Base-by-base conservation (phyloP, 2,113 vertebrate species). In the Cyprinodon tularosa region DNA sequence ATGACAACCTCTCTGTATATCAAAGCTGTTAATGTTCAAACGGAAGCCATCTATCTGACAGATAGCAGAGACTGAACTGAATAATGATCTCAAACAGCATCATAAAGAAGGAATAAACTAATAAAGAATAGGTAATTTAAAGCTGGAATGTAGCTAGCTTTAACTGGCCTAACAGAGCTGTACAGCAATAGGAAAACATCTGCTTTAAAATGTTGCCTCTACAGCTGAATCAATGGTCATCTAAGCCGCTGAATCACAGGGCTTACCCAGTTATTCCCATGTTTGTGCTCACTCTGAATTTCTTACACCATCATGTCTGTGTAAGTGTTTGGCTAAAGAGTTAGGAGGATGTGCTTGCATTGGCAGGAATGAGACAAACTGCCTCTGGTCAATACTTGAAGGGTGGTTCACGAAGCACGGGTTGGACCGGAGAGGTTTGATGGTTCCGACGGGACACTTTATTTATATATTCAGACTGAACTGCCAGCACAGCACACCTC, bases 281-380 rank as follows among this genome's bases (percentile, higher is more conserved):
- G 50, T 20, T 5, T 57, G 17, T 57, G 14, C 17, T 9, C 17
- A 57, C 39, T 68, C 60, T 68, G 39, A 42, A 64, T 73, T 71
- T 72, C 4, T 17, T 62, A 42, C 71, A 3, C 50, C 4, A 53
- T 73, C 63, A 9, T 38, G 59, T 75, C 48, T 48, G 0, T 68
- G 69, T 17, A 71, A 76, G 59, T 67, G 53, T 73, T 76, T 77
- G 63, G 40, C 66, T 72, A 79, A 50, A 64, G 69, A 76, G 45
- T 42, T 66, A 70, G 66, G 77, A 77, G 74, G 84, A 90, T 88
- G 77, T 88, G 86, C 89, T 87, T 82, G 50, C 74, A 82, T 72
- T 86, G 74, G 86, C 88, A 91, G 72, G 77, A 91, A 76, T 53
- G 71, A 90, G 88, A 91, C 85, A 83, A 92, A 93, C 87, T 84